A percentile compares a stretch with the other conserved stretches of the same genome.
These are phyloP conservation scores for Dioctria rufipes DNA, from an alignment of 2,888 invertebrate species.

Conservation along the genomic window DNA sequence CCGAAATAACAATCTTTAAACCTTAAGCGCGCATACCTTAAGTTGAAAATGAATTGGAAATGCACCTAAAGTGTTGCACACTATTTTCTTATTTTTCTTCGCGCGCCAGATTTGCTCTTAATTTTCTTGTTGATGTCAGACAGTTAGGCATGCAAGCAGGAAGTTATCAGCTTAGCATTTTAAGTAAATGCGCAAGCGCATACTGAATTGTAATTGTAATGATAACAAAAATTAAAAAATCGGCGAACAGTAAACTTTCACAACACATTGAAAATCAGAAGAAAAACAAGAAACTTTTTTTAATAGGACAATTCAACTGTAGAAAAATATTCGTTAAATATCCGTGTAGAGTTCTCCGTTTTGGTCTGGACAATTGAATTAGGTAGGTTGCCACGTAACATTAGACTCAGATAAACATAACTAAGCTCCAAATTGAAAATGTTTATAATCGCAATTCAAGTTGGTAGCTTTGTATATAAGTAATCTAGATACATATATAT, in stretches of 20 bases:
- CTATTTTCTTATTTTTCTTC: background rate
- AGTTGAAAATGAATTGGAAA: conserved; percentile 29
- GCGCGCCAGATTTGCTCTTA: conserved; percentile 17
- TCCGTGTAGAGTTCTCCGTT: background rate
- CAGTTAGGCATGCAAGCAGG: background rate
- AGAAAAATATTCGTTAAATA: conserved; percentile 5
- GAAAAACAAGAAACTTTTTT: background rate
- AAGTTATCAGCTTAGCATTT: background rate
- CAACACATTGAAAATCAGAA: background rate
- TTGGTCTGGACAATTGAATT: background rate
- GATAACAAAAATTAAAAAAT: conserved; percentile 22
- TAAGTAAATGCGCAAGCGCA: conserved; percentile 3
- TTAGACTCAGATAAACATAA: no score
- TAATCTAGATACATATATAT: no score
- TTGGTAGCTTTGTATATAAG: no score
- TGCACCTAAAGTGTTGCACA: conserved; percentile 3
- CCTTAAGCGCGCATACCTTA: background rate
- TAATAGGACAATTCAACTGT: background rate
- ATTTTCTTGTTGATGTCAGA: background rate
- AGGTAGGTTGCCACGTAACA: background rate
- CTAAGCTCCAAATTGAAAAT: no score
- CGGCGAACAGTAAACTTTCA: conserved; percentile 5
- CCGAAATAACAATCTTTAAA: conserved; percentile 21
- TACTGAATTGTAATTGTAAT: conserved; percentile 3
- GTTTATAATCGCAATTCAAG: no score